Conservation (phyloP, 2,797 vertebrate species). For the Iguana delicatissima region DNA sequence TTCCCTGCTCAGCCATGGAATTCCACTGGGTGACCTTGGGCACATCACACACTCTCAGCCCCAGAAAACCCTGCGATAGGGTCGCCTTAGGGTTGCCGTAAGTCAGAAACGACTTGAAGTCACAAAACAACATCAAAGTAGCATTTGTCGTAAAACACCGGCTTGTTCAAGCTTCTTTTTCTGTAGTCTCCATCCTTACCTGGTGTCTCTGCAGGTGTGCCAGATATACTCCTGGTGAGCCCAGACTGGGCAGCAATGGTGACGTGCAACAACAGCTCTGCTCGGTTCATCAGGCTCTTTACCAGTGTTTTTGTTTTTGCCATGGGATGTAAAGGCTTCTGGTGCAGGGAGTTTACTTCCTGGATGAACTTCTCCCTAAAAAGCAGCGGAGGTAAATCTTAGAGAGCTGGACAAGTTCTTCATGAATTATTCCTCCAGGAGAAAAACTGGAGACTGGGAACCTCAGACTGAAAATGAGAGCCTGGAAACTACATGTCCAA, state of each 20-base stretch:
- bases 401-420: constrained; percentile 26
- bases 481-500: background rate
- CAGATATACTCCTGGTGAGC: constrained; percentile 88
- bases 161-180: background rate
- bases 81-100: no score
- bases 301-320: constrained; percentile 94
- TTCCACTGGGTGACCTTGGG: no score
- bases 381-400: constrained; percentile 33
- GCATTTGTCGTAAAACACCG: background rate
- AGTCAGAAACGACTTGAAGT: no score
- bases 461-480: no score
- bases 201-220: constrained; percentile 91
- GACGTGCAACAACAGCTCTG: constrained; percentile 94
- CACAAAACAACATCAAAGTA: no score
- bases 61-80: no score
- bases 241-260: constrained; percentile 96
- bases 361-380: constrained; percentile 96
- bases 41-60: no score
- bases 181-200: constrained; percentile 70
- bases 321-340: constrained; percentile 86
- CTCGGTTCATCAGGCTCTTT: constrained; percentile 97
- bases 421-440: background rate
- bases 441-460: no score
- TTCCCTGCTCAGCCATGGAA: no score
- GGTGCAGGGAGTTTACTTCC: constrained; percentile 90